These are phyloP conservation scores for Brachyalestes nurse DNA, from an alignment of 2,797 vertebrate genomes.

Conservation along the genomic window DNA sequence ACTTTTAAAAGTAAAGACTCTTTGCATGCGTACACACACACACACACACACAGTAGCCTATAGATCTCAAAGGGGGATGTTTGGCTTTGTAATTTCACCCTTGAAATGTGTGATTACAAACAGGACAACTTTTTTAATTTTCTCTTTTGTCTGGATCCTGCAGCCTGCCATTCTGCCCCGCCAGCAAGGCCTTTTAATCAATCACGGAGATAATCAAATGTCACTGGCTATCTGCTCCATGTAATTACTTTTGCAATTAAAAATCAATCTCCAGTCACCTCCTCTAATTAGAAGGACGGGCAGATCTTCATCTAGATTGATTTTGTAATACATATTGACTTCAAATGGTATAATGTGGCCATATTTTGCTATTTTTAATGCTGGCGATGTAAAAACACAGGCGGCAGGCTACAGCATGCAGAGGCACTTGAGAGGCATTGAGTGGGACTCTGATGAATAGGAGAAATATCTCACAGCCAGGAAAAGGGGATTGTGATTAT, in stretches of 20 bases:
- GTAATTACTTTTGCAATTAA: conserved; percentile 99
- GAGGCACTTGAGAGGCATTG: conserved; percentile 13
- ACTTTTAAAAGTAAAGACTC: conserved; percentile 18
- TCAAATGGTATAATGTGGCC: conserved; percentile 98
- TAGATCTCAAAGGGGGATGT: conserved; percentile 82
- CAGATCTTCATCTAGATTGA: conserved; percentile 99
- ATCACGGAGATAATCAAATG: conserved; percentile 99
- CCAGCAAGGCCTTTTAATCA: conserved; percentile 99
- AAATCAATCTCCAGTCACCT: conserved; percentile 99
- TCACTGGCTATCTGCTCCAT: conserved; percentile 99
- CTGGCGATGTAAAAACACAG: conserved; percentile 76
- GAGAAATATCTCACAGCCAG: conserved; percentile 77
- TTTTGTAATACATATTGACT: conserved; percentile 99
- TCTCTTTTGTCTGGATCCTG: conserved; percentile 98
- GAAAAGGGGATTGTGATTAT: conserved; percentile 79
- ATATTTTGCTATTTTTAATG: conserved; percentile 96
- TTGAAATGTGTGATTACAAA: conserved; percentile 99
- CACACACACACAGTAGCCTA: conserved; percentile 53
- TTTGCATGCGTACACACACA: neutral
- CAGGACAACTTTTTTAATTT: conserved; percentile 99
- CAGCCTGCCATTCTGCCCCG: conserved; percentile 94
- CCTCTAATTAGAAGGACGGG: conserved; percentile 99
- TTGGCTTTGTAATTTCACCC: conserved; percentile 98
- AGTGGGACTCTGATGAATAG: conserved; percentile 79
- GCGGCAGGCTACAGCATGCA: conserved; percentile 62